Base-by-base conservation (phyloP, 2,113 vertebrate genomes). In the Lycocorax pyrrhopterus region DNA sequence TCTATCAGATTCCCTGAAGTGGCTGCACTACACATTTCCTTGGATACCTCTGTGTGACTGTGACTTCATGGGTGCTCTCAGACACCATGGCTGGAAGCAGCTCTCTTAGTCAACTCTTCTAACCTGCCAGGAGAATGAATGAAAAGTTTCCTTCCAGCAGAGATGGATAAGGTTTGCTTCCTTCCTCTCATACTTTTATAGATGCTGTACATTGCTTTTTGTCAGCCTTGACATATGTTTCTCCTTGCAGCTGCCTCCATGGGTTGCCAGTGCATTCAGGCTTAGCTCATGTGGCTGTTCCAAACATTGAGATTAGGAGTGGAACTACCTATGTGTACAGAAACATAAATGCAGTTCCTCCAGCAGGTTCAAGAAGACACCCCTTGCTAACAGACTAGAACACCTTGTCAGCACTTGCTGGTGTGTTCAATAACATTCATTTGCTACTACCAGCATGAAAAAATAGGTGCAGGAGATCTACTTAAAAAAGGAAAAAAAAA, bases 401-500 rank as follows among this genome's bases (percentile, higher is more conserved):
- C 29, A 43, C 12, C 55, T 64, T 55, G 9, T 64, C 55, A 26
- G 27, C 10, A 9, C 27, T 43, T 76, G 33, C 18, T 68, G 27
- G 14, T 60, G 21, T 21, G 43, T 83, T 71, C 56, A 69, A 4
- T 35, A 93, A 22, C 53, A 55, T 29, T 47, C 6, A 35, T 29
- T 85, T 1, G 2, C 26, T 80, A 47, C 35, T 43, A 23, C 21
- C 33, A 83, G 23, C 35, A 43, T 26, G 21, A 86, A 68, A 56
- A 72, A 53, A 43, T 0, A 11, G 33, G 3, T 67, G 32, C 11
- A 7, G n/a, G 18, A 74, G 12, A 29, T 20, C 10, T 74, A 66
- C 21, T 27, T 23, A 0, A 53, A 87, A 69, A 60, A 35, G 3
- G 8, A 39, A 6, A 5, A 2, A 1, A 21, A 0, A 14, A 13